Evolutionary conservation across 92 coral and sea anemone genomes (phyloP), one percentile per base, ranked within the genome.

Genomic region (Hydrozoanthus gracilis): DNA sequence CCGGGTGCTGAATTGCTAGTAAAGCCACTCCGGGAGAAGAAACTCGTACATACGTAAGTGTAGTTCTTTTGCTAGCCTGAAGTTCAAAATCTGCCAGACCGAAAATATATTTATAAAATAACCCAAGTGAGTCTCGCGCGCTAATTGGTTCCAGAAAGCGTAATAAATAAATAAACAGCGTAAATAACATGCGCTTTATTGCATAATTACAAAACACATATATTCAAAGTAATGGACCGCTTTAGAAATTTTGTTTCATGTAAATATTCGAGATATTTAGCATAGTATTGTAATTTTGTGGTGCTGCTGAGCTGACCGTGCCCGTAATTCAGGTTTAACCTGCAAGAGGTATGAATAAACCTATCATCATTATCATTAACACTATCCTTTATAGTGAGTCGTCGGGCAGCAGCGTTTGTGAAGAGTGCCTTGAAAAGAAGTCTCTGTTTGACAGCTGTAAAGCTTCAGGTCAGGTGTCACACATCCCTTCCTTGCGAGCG

Each of bases 401-500:
- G 66, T 35, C n/a, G 18, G 49, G 87, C 54, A 49, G 16, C 66
- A 83, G 87, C 58, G 56, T 64, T 39, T 82, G 86, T 54, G 86
- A 82, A 55, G 86, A 65, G 51, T 82, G 86, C 56, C 52, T 82
- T 12, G 39, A 50, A 62, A 62, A 35, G 55, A 82, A 82, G 54
- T 83, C 87, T 2, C 68, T 82, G 86, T 82, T 75, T 48, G 45
- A 15, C 45, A 73, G 44, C 54, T 83, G 87, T 15, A 82, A 72
- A 50, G 76, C 49, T 27, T 14, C 68, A 48, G 79, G 87, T 45
- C 87, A 83, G 87, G 79, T 83, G 15, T 83, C 87, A 8, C 68
- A 69, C 65, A 55, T 49, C 51, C 39, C 87, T 14, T 83, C 87
- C 49, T 64, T 83, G 56, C 73, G 87, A 83, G 79, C 87, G 9